Base-by-base conservation (phyloP, 2,797 vertebrate genomes). In the Pseudochirops corinnae region DNA sequence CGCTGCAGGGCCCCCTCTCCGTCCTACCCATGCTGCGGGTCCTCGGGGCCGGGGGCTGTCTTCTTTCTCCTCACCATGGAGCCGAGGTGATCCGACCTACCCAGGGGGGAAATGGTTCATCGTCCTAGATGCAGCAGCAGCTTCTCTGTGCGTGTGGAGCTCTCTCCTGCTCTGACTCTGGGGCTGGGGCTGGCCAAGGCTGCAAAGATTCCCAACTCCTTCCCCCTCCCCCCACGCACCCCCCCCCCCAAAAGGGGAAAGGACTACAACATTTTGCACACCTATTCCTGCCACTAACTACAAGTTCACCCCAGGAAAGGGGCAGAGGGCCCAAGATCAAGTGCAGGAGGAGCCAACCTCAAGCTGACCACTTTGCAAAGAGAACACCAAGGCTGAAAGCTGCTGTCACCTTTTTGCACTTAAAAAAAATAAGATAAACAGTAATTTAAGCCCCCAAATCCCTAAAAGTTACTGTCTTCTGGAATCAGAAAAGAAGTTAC, bases 51-150 rank as follows among this genome's bases (percentile, higher is more conserved):
- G 31, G 98, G 97, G 95, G 98, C 98, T 98, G 98, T 99, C 99
- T 55, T 91, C 99, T 98, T 99, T 98, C 99, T 99, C 99, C 99
- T 99, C 99, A 99, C 99, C 99, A 99, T 99, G 99, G 99, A 98
- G 99, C 99, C 99, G 99, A 98, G 97, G 98, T 97, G 98, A 97
- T 98, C 98, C 95, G 98, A 97, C 96, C 98, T 96, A 98, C 98
- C 98, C 98, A 97, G 90, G 82, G 96, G 98, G 98, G 98, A 98
- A 98, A 98, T 97, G 95, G 95, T 98, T 98, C 99, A 99, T 99
- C 98, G 98, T 99, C 96, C 98, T 98, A 97, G 98, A 97, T 98
- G 97, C 98, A 97, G 97, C 97, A 93, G 95, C 92, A 57, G 96
- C 97, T 18, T 91, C 98, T 95, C 97, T 97, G 98, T 98, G 96